These are phyloP conservation scores for Butorides virescens DNA, from an alignment of 2,113 vertebrate genomes.

Conservation along the genomic window DNA sequence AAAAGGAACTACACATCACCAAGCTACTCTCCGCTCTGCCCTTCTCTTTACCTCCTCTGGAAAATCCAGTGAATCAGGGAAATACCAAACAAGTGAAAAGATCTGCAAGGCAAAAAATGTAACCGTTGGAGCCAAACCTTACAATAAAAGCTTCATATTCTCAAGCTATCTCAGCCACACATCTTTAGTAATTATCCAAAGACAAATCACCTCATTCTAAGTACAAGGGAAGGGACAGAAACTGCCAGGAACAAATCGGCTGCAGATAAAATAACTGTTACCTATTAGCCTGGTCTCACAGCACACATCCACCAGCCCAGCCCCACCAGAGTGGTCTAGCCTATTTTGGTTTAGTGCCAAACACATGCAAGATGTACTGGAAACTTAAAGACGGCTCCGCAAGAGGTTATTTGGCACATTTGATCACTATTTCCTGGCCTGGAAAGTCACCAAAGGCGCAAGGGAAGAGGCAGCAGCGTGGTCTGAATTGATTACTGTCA, in stretches of 20 bases:
- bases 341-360: not conserved
- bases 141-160: not conserved
- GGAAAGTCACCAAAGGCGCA: not conserved
- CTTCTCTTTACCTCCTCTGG: not conserved
- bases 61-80: conserved; percentile 1
- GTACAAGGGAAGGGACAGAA: conserved; percentile 7
- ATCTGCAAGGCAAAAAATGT: not conserved
- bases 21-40: not conserved
- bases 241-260: conserved; percentile 16
- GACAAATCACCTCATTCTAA: conserved; percentile 49
- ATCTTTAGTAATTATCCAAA: conserved; percentile 52
- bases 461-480: not conserved
- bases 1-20: not conserved
- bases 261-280: not conserved
- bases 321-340: not conserved
- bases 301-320: not conserved
- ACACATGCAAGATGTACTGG: not conserved
- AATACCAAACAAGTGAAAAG: conserved; percentile 1
- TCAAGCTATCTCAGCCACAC: conserved; percentile 3
- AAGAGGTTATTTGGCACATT: not conserved
- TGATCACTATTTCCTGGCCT: not conserved
- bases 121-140: conserved; percentile 12
- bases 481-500: not conserved
- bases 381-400: not conserved
- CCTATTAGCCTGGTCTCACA: not conserved